Evolutionary conservation across 2,888 invertebrate genomes (phyloP).

Genomic region (Mystacides longicornis): DNA sequence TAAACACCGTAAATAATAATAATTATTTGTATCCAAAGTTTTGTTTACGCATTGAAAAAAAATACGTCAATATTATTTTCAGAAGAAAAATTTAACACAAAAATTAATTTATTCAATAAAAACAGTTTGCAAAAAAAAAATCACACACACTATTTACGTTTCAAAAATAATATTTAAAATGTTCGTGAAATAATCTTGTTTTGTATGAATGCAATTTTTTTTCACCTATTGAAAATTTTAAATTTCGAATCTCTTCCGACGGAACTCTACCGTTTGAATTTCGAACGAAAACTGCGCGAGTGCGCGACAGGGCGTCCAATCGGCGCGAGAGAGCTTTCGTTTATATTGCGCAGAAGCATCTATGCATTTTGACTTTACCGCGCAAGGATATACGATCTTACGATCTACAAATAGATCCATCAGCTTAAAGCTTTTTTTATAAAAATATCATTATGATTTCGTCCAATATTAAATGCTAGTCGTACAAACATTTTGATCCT

Average conservation of each 20-base stretch:
- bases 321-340: not conserved
- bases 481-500: not conserved
- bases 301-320: not conserved
- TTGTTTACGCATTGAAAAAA: not conserved
- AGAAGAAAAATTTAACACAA: not conserved
- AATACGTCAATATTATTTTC: not conserved
- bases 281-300: not conserved
- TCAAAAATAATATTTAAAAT: not conserved
- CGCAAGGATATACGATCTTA: not conserved
- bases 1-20: too few relatives aligned
- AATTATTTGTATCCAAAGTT: too few relatives aligned
- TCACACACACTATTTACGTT: not conserved
- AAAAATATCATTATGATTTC: not conserved
- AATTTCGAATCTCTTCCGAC: not conserved
- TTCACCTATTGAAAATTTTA: not conserved
- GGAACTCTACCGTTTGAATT: not conserved
- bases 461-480: not conserved
- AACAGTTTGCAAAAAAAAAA: not conserved
- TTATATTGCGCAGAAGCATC: not conserved
- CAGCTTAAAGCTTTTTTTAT: not conserved
- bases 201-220: not conserved
- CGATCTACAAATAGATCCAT: not conserved
- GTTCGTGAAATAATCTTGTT: not conserved
- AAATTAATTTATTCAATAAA: not conserved
- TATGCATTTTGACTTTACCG: not conserved